Evolutionary conservation across 2,113 vertebrate species (phyloP).

Genomic region (Campylomormyrus numenius): DNA sequence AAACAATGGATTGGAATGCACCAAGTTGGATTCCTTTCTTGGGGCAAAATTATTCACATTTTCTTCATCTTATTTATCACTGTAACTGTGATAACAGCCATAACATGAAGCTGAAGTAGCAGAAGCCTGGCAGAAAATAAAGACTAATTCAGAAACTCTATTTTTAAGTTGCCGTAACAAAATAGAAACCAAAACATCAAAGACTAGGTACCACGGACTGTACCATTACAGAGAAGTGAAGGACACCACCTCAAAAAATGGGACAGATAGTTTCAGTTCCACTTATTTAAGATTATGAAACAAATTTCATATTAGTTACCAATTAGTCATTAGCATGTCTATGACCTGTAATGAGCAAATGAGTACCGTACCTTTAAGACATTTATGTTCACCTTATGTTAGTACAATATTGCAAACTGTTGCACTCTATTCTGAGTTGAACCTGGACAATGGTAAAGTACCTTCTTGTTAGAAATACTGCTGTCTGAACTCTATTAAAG

Average conservation of each 20-base stretch:
- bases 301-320: neutral
- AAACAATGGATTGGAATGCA: slow-evolving; percentile 24
- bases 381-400: neutral
- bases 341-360: neutral
- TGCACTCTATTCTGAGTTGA: neutral
- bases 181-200: neutral
- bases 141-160: neutral
- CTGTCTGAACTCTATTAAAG: neutral
- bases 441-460: neutral
- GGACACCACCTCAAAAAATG: neutral
- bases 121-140: neutral
- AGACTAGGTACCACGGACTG: neutral
- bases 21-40: slow-evolving; percentile 23
- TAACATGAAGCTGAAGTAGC: neutral
- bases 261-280: neutral
- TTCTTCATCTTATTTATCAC: neutral
- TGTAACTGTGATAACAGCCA: neutral
- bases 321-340: neutral
- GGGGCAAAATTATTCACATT: slow-evolving; percentile 17
- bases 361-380: neutral
- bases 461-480: neutral
- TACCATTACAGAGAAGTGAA: neutral
- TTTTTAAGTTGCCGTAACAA: neutral
- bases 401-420: neutral
- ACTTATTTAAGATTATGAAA: neutral